These are phyloP conservation scores for Platysternon megacephalum DNA, from an alignment of 2,113 vertebrate genomes.

Conservation along the genomic window DNA sequence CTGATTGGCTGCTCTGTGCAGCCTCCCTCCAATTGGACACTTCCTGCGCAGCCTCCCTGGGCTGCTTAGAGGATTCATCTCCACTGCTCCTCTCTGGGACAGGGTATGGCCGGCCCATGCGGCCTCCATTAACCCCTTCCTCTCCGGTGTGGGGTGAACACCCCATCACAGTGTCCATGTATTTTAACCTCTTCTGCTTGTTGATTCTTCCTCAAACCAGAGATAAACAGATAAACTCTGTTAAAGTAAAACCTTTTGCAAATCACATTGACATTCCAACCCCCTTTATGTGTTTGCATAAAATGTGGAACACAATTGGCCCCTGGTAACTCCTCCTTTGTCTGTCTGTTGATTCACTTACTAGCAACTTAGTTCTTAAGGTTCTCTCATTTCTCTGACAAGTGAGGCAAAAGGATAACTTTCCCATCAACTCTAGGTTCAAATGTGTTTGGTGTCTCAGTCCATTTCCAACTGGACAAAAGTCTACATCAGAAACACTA, in stretches of 20 bases:
- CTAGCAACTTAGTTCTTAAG: not conserved
- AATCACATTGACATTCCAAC: not conserved
- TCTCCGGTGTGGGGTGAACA: too few relatives aligned
- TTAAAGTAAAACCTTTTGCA: not conserved
- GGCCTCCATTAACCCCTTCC: too few relatives aligned
- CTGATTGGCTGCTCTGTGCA: too few relatives aligned
- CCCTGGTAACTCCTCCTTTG: not conserved
- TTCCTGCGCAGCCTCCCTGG: too few relatives aligned
- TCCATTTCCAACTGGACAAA: not conserved
- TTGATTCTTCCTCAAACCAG: not conserved
- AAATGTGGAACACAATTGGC: not conserved
- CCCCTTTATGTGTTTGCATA: not conserved
- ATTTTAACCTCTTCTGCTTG: not conserved
- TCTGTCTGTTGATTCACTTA: not conserved
- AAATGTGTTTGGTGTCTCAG: not conserved
- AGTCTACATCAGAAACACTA: accelerated
- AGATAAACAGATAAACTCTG: too few relatives aligned
- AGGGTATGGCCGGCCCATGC: too few relatives aligned
- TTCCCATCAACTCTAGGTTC: not conserved
- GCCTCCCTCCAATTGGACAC: too few relatives aligned
- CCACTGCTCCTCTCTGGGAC: too few relatives aligned
- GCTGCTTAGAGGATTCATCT: too few relatives aligned
- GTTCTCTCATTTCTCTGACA: not conserved
- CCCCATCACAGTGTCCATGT: not conserved
- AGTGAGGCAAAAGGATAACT: accelerated